A percentile compares a stretch with the other conserved stretches of the same genome.
Evolutionary conservation across 37 sponge, comb jelly and placozoan species (phyloP).

Genomic region (Corticium candelabrum): DNA sequence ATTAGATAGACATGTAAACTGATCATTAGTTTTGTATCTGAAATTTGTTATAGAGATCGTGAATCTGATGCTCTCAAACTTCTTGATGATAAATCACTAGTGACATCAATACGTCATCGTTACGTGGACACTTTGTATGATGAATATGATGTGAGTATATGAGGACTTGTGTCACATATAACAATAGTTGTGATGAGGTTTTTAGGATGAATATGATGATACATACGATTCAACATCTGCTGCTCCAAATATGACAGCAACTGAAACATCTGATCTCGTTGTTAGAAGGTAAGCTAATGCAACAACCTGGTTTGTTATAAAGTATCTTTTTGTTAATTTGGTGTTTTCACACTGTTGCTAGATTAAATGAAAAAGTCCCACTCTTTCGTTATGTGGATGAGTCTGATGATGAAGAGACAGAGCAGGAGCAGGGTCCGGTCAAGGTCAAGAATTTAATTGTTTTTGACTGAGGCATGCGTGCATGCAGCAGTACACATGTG

Average conservation of each 20-base stretch:
- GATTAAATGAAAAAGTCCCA: not conserved
- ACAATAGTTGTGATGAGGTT: not conserved
- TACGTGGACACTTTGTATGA: not conserved
- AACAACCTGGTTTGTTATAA: no score
- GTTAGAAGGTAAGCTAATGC: no score
- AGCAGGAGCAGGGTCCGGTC: not conserved
- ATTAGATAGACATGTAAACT: no score
- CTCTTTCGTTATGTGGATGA: not conserved
- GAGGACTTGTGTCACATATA: not conserved
- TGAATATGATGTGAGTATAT: not conserved
- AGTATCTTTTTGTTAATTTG: no score
- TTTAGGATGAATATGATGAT: slow-evolving; percentile 1
- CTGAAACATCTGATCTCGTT: no score
- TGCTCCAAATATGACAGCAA: not conserved
- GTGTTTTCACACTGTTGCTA: no score
- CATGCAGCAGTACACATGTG: no score
- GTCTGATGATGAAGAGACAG: not conserved
- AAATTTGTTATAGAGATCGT: not conserved
- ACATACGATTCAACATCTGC: not conserved
- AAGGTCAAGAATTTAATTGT: not conserved
- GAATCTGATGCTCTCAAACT: not conserved
- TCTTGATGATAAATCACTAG: not conserved
- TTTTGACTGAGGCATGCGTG: no score
- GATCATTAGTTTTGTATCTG: not conserved
- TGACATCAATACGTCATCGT: not conserved